Evolutionary conservation across 2,888 invertebrate genomes (phyloP), one percentile per base, ranked within the genome.

Genomic region (Xanthostigma xanthostigma): DNA sequence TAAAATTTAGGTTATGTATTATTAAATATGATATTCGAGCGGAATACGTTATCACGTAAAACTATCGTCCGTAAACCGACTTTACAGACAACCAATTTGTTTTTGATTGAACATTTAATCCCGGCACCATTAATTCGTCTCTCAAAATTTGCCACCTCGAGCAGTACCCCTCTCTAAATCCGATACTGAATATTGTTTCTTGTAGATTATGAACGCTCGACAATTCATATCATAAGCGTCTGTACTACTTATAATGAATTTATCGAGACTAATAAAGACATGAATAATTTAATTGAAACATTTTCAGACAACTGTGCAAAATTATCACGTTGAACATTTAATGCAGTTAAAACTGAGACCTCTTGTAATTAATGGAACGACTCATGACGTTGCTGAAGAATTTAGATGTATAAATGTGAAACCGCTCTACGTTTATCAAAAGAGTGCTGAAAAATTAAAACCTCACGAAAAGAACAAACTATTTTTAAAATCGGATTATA

Each of bases 401-500:
- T 76, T 76, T 53, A 73, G 69, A 49, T 72, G 70, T 53, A 61
- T 72, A 46, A 58, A 67, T 36, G 52, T 75, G 46, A 71, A 72
- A 53, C 76, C 75, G 1, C 53, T 70, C 3, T 71, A 70, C 55
- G 59, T 66, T 9, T 14, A 39, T 11, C 57, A 48, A 60, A 53
- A 27, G 64, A 63, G 44, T 56, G 57, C 36, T 62, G 58, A 36
- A 55, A 43, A 39, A 39, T 12, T 39, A 13, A 39, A 14, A 12
- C 10, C 8, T 12, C 39, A 58, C 13, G 41, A 14, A 37, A 49
- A 51, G 14, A 66, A 65, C 36, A 65, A 62, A 45, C 64, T 63
- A 2, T 62, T 65, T 8, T 57, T 79, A 1, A 71, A 70, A 52
- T 80, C 80, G 3, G 67, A 69, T 2, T 72, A 68, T 53, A 72